These are phyloP conservation scores for Asobara japonica DNA, from an alignment of 1,140 invertebrate genomes.

Conservation along the genomic window DNA sequence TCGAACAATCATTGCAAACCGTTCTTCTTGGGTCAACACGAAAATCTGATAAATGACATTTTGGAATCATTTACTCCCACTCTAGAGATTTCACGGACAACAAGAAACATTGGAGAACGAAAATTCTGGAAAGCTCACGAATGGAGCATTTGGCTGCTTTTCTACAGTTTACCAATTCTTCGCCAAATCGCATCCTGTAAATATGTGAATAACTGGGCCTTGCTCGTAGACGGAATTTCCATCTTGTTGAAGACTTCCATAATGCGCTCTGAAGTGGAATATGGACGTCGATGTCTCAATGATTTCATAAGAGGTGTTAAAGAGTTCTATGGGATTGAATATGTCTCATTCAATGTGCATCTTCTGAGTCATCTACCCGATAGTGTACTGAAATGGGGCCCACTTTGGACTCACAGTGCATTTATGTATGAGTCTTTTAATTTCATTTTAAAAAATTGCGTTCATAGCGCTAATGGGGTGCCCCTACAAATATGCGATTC, in stretches of 20 bases:
- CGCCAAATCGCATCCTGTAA: conserved; percentile 30
- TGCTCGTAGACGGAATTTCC: conserved; percentile 40
- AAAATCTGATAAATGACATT: conserved; percentile 32
- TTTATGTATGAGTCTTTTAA: too few relatives aligned
- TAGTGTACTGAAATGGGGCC: too few relatives aligned
- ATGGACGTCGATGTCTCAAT: conserved; percentile 12
- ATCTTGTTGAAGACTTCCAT: conserved; percentile 35
- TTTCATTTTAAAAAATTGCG: too few relatives aligned
- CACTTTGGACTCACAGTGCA: too few relatives aligned
- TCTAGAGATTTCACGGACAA: too few relatives aligned
- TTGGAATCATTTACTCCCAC: conserved; percentile 36
- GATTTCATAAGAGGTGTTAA: conserved; percentile 22
- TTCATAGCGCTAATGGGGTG: too few relatives aligned
- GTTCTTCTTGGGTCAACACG: conserved; percentile 38
- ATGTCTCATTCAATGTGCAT: too few relatives aligned
- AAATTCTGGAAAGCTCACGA: conserved; percentile 49
- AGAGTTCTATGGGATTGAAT: conserved; percentile 41
- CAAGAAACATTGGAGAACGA: conserved; percentile 35
- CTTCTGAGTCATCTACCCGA: too few relatives aligned
- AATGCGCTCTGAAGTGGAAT: conserved; percentile 23
- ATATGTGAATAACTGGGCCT: conserved; percentile 44
- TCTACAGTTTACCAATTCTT: conserved; percentile 40
- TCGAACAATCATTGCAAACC: conserved; percentile 21
- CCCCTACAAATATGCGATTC: conserved; percentile 23
- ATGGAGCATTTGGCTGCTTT: conserved; percentile 42